Evolutionary conservation across 2,888 invertebrate species (phyloP), one percentile per base, ranked within the genome.

Genomic region (Mythimna albipuncta): DNA sequence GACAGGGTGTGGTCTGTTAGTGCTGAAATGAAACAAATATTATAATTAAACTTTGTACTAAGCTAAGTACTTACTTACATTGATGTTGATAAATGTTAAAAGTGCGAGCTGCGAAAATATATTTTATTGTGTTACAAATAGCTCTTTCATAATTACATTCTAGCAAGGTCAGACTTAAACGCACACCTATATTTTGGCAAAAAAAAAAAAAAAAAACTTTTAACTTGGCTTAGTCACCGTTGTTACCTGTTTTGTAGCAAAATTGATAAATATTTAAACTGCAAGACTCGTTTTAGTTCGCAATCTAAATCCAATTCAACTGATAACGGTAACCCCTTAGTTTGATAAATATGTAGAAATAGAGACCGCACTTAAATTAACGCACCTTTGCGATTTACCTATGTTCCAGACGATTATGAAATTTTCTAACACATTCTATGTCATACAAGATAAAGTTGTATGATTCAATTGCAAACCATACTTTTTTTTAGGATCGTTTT

Each of bases 101-200:
- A 58, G 69, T 62, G 69, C 81, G 69, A 55, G 81, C 77, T 79
- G 77, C 21, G 13, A 66, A 75, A 62, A 68, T 63, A 13, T 47
- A 0, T 58, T 52, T 65, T 41, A 64, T 44, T 50, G n/a, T n/a
- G 0, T 57, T 41, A 55, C 21, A 41, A 54, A 50, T 38, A 38
- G 13, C 9, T 21, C 10, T 47, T 66, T 72, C 44, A 64, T 72
- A 72, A 64, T 64, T 44, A 26, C 26, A 64, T 52, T 54, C 50
- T 5, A 5, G 11, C 63, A 54, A 38, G 21, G 65, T n/a, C 63
- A 21, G 26, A 26, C 32, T 38, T 7, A 6, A 52, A 50, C 26
- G 1, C 41, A 19, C 41, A 11, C 11, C 26, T 35, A 9, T 58
- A 16, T 32, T 26, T 26, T 26, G 26, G 26, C 26, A 26, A 32